A percentile compares a stretch with the other conserved stretches of the same genome.
Evolutionary conservation across 2,113 vertebrate species (phyloP).

Genomic region (Pteropus alecto): DNA sequence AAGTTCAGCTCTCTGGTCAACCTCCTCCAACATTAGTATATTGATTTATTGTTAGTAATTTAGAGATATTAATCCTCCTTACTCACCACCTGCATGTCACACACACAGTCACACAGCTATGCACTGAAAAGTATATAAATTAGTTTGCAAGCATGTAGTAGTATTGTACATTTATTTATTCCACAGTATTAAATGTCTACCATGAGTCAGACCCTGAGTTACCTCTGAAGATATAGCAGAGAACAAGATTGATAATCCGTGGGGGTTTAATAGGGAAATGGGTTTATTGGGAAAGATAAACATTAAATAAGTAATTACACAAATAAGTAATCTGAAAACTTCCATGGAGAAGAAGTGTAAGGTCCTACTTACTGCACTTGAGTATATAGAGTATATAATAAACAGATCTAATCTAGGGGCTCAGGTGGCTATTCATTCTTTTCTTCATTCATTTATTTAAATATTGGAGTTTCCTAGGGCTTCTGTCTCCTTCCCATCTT

Average conservation of each 20-base stretch:
- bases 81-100: not conserved
- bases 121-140: not conserved
- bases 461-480: not conserved
- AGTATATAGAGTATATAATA: not conserved
- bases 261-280: not conserved
- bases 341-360: not conserved
- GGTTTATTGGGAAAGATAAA: not conserved
- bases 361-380: not conserved
- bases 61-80: not conserved
- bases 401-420: not conserved
- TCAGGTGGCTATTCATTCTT: not conserved
- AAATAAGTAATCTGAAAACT: not conserved
- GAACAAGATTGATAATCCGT: not conserved
- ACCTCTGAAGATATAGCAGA: not conserved
- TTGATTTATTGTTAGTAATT: conserved; percentile 3
- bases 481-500: not conserved
- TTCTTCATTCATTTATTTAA: not conserved
- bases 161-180: not conserved
- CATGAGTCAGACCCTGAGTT: not conserved
- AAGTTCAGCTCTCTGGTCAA: not conserved
- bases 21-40: not conserved
- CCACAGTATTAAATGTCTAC: not conserved
- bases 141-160: not conserved
- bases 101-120: not conserved
- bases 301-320: not conserved